phyloP scores from a whole-genome alignment of 2,888 invertebrate genomes.

The Xylocampa areola region DNA sequence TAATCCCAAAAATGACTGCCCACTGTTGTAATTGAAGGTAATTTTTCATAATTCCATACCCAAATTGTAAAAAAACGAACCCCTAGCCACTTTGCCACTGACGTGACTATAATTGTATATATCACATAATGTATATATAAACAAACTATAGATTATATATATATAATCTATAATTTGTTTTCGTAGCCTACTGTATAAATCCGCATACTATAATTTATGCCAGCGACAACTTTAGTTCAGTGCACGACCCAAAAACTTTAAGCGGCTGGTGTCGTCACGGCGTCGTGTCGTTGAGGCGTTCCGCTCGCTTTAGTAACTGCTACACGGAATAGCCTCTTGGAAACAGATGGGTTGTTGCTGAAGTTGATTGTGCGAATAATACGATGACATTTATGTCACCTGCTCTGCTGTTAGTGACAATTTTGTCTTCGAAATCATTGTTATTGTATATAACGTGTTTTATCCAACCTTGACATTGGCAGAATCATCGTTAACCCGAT shows the following conservation, averaged over 20 bases:
- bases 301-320: conserved; percentile 23
- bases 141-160: too few species aligned
- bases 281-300: conserved; percentile 34
- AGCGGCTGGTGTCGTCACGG: conserved; percentile 16
- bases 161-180: neutral
- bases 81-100: too few species aligned
- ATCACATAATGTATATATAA: too few species aligned
- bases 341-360: conserved; percentile 23
- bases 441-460: too few species aligned
- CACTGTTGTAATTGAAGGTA: too few species aligned
- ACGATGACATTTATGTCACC: neutral
- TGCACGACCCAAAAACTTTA: conserved; percentile 43
- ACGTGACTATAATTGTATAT: too few species aligned
- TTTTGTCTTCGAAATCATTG: too few species aligned
- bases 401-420: neutral
- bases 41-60: too few species aligned
- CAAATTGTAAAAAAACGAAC: too few species aligned
- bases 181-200: conserved; percentile 40
- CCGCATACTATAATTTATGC: conserved; percentile 41
- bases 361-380: conserved; percentile 35
- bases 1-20: too few species aligned
- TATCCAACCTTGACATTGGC: too few species aligned
- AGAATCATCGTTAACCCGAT: too few species aligned
- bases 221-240: conserved; percentile 34
- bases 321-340: conserved; percentile 9